phyloP scores from a whole-genome alignment of 2,888 invertebrate genomes.

The Amblyjoppa fuscipennis region DNA sequence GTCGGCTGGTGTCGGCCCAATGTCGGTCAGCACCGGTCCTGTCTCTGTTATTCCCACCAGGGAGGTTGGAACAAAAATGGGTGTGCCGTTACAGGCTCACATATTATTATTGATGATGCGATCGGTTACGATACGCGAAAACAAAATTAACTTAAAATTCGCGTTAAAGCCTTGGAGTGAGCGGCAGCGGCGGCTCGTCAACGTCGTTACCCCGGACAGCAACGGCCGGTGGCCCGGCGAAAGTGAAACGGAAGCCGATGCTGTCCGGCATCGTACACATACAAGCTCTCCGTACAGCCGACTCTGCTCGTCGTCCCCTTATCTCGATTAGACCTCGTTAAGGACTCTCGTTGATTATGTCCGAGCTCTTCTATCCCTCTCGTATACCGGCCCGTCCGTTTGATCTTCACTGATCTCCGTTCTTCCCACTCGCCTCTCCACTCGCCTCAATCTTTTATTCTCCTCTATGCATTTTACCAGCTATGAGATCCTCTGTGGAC shows the following conservation, averaged over 20 bases:
- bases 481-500: constrained; percentile 7
- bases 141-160: neutral
- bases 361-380: constrained; percentile 63
- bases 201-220: constrained; percentile 29
- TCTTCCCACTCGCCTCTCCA: constrained; percentile 2
- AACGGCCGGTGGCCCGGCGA: constrained; percentile 37
- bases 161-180: neutral
- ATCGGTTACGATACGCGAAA: neutral
- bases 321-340: constrained; percentile 67
- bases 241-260: constrained; percentile 62
- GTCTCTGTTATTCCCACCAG: neutral
- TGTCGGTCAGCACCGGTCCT: neutral
- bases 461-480: constrained; percentile 28
- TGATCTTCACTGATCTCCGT: constrained; percentile 50
- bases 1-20: neutral
- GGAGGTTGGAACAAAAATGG: neutral
- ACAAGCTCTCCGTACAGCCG: constrained; percentile 15
- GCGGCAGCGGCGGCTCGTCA: neutral
- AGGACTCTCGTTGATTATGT: constrained; percentile 60
- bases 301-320: constrained; percentile 59
- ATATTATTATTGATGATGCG: neutral
- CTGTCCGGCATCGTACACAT: constrained; percentile 28
- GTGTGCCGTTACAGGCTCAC: neutral
- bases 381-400: constrained; percentile 47
- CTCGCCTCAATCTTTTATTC: constrained; percentile 21